These are phyloP conservation scores for Bradypodion pumilum DNA, from an alignment of 2,797 vertebrate species.

Conservation along the genomic window DNA sequence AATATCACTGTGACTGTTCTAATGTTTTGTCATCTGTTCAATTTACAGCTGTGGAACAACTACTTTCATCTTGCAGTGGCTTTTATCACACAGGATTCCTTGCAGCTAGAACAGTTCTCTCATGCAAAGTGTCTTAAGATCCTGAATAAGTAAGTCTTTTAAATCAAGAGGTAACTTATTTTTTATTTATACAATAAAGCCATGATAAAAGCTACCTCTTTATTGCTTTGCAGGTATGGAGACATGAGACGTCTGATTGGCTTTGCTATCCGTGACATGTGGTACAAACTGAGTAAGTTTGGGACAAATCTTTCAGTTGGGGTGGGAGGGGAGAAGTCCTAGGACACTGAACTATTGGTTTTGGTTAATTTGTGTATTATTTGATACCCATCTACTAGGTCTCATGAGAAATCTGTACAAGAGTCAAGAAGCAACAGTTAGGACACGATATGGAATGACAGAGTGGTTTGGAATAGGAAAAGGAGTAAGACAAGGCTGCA, in stretches of 20 bases:
- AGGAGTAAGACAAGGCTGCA: too few species aligned
- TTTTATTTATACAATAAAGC: neutral
- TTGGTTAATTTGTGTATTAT: slow-evolving; percentile 39
- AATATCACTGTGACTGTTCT: slow-evolving; percentile 53
- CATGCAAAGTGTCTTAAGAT: slow-evolving; percentile 95
- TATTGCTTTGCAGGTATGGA: slow-evolving; percentile 82
- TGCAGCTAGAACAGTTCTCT: slow-evolving; percentile 96
- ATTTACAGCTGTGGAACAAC: slow-evolving; percentile 96
- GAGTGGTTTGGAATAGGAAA: too few species aligned
- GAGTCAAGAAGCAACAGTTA: too few species aligned
- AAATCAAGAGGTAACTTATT: neutral
- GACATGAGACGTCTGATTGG: slow-evolving; percentile 95
- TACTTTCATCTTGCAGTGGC: slow-evolving; percentile 99
- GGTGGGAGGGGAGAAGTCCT: too few species aligned
- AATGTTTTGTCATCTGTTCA: slow-evolving; percentile 50
- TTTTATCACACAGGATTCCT: slow-evolving; percentile 97
- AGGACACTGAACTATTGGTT: neutral
- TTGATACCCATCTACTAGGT: too few species aligned
- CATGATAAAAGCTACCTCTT: neutral
- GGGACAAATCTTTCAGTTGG: neutral
- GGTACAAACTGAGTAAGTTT: slow-evolving; percentile 94
- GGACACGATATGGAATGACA: too few species aligned
- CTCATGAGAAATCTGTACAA: too few species aligned
- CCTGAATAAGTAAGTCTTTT: slow-evolving; percentile 87
- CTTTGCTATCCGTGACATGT: slow-evolving; percentile 97